Evolutionary conservation across 2,113 vertebrate species (phyloP).

Genomic region (Paratilapia polleni): DNA sequence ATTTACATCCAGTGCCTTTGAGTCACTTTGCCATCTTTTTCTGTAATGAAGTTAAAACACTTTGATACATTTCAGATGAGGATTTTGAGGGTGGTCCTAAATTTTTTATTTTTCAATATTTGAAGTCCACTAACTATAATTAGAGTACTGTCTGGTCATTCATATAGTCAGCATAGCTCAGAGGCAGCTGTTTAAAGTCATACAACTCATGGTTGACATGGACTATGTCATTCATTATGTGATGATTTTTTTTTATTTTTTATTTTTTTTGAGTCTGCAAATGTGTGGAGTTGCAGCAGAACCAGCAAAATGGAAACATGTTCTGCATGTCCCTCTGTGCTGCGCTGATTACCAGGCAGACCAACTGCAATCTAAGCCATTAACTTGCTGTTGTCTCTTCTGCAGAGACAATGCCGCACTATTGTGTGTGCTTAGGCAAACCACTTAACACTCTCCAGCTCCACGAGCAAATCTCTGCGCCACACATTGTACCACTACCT

Average conservation of each 20-base stretch:
- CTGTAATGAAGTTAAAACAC: neutral
- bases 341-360: constrained; percentile 7
- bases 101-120: constrained; percentile 15
- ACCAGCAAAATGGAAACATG: neutral
- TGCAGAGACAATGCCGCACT: constrained; percentile 38
- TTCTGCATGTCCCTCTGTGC: neutral
- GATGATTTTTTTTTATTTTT: neutral
- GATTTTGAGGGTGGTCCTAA: constrained; percentile 13
- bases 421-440: constrained; percentile 13
- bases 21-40: neutral
- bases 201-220: neutral
- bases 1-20: neutral
- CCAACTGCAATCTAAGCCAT: constrained; percentile 11
- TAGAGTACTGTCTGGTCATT: constrained; percentile 1
- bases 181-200: constrained; percentile 3
- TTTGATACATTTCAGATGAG: constrained; percentile 3
- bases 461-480: constrained; percentile 16
- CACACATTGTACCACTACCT: constrained; percentile 49
- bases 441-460: constrained; percentile 27
- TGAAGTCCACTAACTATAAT: constrained; percentile 11
- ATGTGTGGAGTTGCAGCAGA: neutral
- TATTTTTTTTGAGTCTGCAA: neutral
- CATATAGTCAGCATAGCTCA: neutral
- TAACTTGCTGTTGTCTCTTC: constrained; percentile 14
- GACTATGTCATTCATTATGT: neutral